Base-by-base conservation (phyloP, 1,140 invertebrate species). In the Scaptomyza montana region DNA sequence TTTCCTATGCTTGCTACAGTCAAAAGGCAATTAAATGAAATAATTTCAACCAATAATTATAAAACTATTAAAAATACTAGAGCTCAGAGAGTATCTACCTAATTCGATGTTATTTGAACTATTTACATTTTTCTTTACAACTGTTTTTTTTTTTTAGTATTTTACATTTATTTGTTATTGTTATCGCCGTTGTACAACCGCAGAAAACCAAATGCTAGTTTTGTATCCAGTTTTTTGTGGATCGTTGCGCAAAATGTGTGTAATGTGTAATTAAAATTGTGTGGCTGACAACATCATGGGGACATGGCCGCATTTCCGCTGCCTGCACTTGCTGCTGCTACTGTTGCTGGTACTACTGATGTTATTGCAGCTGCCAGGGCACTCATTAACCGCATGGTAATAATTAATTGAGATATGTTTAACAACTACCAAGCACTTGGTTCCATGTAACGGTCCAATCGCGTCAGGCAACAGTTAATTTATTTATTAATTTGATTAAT, bases 401-500 rank as follows among this genome's bases (percentile, higher is more conserved):
- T 86, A 86, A 86, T 86, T 86, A 86, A 86, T 86, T 89, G 75
- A 82, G 76, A 89, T 76, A 87, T 68, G 64, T 62, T 55, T 54
- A 66, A 78, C 80, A 84, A 77, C 36, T 43, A 30, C 53, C 46
- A 62, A 33, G 55, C 16, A 12, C 28, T 49, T 13, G 43, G 12
- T 41, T 60, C 51, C 47, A 39, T 59, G 56, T 49, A 43, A 46
- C 61, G 51, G 64, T 51, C 16, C 16, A 16, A 16, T 1, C 16
- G 45, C 53, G n/a, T 60, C 33, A 36, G 8, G 33, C 33, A 62
- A 7, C 64, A 78, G 78, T 82, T 86, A 78, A 87, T 86, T 82
- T 87, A 86, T 86, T 86, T 87, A 86, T 87, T 69, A 69, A 87
- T 87, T 86, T 86, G 82, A 86, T 86, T 86, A 87, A 87, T 86